Evolutionary conservation across 1,140 invertebrate species (phyloP), one percentile per base, ranked within the genome.

Genomic region (Euschistus heros): DNA sequence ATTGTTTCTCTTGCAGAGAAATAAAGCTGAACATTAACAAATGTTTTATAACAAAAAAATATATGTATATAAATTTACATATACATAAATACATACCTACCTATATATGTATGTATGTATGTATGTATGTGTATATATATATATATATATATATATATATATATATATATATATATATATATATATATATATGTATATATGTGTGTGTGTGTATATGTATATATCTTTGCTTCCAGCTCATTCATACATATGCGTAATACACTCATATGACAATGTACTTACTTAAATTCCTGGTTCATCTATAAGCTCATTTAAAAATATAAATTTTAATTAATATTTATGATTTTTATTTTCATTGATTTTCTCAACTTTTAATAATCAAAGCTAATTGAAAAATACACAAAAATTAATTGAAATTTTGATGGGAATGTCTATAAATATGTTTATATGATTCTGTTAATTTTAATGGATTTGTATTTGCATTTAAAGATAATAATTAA

Each of bases 91-190:
- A 17, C 42, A 44, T 10, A 10, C 17, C 7, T 10, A 44, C 17
- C 7, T 44, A 10, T 44, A 44, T 44, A 10, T 10, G 7, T 44
- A 44, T 44, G 7, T 44, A 44, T 17, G 7, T 44, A 44, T 10
- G 42, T 17, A 10, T 10, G 42, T 44, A 17, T 44, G 17, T 8
- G 42, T 10, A 10, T 8, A 10, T 10, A 44, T 8, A 44, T 44
- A 44, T 44, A 44, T 44, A 44, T 44, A 44, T 44, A 44, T 44
- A 44, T 44, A 44, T 44, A 44, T 44, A 44, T 44, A 44, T 44
- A 44, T 44, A 44, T 44, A 44, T 44, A 44, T 44, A 44, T 44
- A 44, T 44, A 44, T 44, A 44, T 44, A 44, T 44, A 44, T 44
- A 44, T 44, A 44, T 44, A 44, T 44, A 44, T 44, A 44, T 44